Base-by-base conservation (phyloP, 1,140 invertebrate genomes). In the Drosophila eugracilis region DNA sequence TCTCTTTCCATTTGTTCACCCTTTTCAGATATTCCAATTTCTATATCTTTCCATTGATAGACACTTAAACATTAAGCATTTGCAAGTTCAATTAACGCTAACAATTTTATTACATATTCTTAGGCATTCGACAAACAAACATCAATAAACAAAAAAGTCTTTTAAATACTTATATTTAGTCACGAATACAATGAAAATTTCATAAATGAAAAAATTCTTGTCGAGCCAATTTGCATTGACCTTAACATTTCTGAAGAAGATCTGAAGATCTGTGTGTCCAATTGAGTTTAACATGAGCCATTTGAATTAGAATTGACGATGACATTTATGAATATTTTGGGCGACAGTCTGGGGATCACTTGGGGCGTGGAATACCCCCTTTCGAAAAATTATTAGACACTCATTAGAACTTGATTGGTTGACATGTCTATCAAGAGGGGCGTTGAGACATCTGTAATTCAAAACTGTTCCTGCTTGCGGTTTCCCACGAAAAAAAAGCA, bases 291-390 rank as follows among this genome's bases (percentile, higher is more conserved):
- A 44, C 37, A 50, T 50, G 42, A 65, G 45, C 37, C 45, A 41
- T 62, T 21, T 53, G 62, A 81, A 74, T 81, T 71, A 7, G 67
- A 84, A 84, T 85, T 84, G 79, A 84, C 72, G 76, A 63, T 72
- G 80, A 86, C 80, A 80, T 86, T 85, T 81, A 86, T 85, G 81
- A 85, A 76, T 86, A 75, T 76, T 71, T 85, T 54, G n/a, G 54
- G 78, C 50, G 78, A 84, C 62, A 66, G 36, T 6, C 15, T 12
- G 14, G 14, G 60, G 45, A 76, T 65, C 71, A 59, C 57, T 72
- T n/a, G 73, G 59, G 73, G 59, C 34, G 37, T 41, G 53, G 48
- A 36, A 24, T 12, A 71, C 21, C 45, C 39, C 54, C 30, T 12
- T 12, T 54, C n/a, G n/a, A n/a, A n/a, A n/a, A n/a, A n/a, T n/a